Base-by-base conservation (phyloP, 2,113 vertebrate species). In the Dipodomys spectabilis region DNA sequence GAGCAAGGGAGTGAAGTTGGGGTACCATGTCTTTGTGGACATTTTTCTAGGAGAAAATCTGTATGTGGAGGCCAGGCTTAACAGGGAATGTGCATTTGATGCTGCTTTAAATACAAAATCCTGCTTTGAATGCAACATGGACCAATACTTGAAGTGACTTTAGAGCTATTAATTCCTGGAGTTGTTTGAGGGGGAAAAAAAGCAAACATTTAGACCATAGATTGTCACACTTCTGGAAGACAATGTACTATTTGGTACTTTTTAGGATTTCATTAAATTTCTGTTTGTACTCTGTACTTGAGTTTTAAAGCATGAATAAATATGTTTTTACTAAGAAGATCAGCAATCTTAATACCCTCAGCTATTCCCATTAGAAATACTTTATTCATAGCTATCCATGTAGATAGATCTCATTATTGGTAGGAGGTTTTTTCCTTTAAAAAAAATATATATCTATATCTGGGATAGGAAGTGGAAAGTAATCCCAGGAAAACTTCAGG, bases 341-440 rank as follows among this genome's bases (percentile, higher is more conserved):
- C 18, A 69, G 13, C 72, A 28, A 30, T 85, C 20, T 77, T 13
- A 57, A 57, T 13, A 7, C 11, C n/a, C 69, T 83, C 12, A 88
- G 39, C 28, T 39, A 45, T 30, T 80, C 72, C 32, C 73, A 27
- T 62, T 68, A 81, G 44, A 93, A 96, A 93, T 84, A 35, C 4
- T 93, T 82, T 71, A 28, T 69, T 68, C 49, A 20, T 69, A 69
- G 25, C 22, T 91, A 16, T 88, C 45, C 68, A 20, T 65, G 6
- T 57, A 94, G 25, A 90, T 2, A 85, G 62, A 92, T 88, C 13
- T 87, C 62, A 57, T 96, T 78, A 75, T n/a, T 28, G 7, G 68
- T 53, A 85, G 12, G 79, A 72, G 23, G 67, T 87, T 68, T 79
- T 84, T 27, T 10, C 39, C 71, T 87, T 30, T 67, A 81, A 5